Percentiles rank a stretch among this genome's conserved stretches.
Conservation (phyloP, 1,140 invertebrate genomes). For the Ylistrum balloti region DNA sequence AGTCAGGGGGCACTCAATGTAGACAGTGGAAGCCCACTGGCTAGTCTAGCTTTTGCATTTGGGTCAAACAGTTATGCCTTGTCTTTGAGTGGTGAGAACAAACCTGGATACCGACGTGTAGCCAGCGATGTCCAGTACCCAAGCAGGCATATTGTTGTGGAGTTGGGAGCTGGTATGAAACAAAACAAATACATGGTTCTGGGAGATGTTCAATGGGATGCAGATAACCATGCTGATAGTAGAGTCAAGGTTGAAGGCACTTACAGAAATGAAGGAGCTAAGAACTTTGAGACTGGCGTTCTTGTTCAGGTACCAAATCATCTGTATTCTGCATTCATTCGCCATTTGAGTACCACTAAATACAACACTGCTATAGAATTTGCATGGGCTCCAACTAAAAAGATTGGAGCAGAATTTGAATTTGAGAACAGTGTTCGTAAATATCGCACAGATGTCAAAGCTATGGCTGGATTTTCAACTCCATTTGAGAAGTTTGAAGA, state of each 20-base stretch:
- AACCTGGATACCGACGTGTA: slow-evolving; percentile 43
- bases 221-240: slow-evolving; percentile 57
- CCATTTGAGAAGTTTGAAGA: slow-evolving; percentile 63
- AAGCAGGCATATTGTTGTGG: slow-evolving; percentile 50
- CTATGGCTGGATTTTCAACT: slow-evolving; percentile 57
- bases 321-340: slow-evolving; percentile 58
- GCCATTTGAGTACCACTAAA: slow-evolving; percentile 50
- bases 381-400: slow-evolving; percentile 67
- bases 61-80: not conserved
- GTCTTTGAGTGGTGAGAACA: slow-evolving; percentile 6
- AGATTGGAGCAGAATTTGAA: slow-evolving; percentile 55
- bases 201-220: slow-evolving; percentile 70
- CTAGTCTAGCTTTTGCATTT: slow-evolving; percentile 2
- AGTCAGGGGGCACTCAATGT: not conserved
- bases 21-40: not conserved
- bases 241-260: slow-evolving; percentile 54
- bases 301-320: slow-evolving; percentile 53
- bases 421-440: slow-evolving; percentile 47
- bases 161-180: slow-evolving; percentile 55
- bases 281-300: slow-evolving; percentile 51
- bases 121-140: slow-evolving; percentile 59
- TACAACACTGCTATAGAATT: slow-evolving; percentile 59
- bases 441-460: slow-evolving; percentile 52
- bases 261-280: slow-evolving; percentile 46
- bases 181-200: slow-evolving; percentile 57